phyloP scores from a whole-genome alignment of 1,140 invertebrate genomes.

The Platorchestia sp. region DNA sequence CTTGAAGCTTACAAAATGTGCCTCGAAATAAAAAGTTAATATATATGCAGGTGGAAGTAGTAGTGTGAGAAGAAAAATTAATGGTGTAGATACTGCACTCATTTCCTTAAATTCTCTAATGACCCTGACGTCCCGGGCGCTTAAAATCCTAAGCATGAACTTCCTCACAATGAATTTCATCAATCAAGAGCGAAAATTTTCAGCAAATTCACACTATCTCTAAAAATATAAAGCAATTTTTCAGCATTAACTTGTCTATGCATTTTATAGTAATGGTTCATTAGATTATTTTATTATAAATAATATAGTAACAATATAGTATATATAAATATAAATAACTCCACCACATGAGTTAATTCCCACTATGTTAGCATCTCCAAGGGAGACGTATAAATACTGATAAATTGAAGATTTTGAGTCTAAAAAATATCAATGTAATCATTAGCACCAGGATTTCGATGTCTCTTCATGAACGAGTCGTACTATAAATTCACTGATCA shows the following conservation, averaged over 20 bases:
- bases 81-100: not conserved
- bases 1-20: not conserved
- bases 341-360: not conserved
- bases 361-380: not conserved
- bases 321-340: not conserved
- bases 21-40: not conserved
- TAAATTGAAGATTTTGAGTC: not conserved
- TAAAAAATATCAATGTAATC: no score
- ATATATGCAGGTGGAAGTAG: not conserved
- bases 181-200: no score
- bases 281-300: no score
- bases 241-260: not conserved
- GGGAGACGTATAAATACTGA: not conserved
- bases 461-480: not conserved
- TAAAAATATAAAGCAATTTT: not conserved
- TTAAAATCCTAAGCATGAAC: not conserved
- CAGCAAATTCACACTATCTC: not conserved
- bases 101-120: not conserved
- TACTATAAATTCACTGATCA: not conserved
- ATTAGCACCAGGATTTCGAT: no score
- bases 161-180: not conserved
- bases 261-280: no score
- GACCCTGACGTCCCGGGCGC: not conserved
- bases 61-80: not conserved
- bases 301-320: no score